Evolutionary conservation across 2,113 vertebrate genomes (phyloP).

Genomic region (Zosterops japonicus): DNA sequence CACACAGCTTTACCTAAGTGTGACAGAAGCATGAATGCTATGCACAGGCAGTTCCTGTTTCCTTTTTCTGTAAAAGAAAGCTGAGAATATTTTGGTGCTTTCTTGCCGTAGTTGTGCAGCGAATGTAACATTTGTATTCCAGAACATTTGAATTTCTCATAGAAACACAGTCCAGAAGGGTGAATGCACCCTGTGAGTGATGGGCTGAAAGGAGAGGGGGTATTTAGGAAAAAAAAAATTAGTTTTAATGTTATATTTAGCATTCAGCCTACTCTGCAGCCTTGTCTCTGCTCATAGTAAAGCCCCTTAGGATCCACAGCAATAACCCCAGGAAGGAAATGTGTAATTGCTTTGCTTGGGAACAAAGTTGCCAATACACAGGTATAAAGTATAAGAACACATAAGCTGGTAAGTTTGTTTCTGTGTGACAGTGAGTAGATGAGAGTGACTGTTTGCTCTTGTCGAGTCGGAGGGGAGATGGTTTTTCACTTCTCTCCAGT

Average conservation of each 20-base stretch:
- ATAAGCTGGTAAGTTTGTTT: not conserved
- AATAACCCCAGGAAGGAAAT: not conserved
- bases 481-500: not conserved
- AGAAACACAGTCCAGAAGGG: not conserved
- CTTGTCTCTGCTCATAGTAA: not conserved
- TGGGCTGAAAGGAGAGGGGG: not conserved
- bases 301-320: not conserved
- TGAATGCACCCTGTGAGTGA: not conserved
- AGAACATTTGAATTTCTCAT: not conserved
- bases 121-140: not conserved
- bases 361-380: not conserved
- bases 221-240: not conserved
- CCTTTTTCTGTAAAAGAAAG: not conserved
- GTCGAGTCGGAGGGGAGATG: not conserved
- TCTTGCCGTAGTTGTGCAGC: not conserved
- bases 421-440: not conserved
- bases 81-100: not conserved
- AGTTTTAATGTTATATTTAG: not conserved
- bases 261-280: not conserved
- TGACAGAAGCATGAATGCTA: not conserved
- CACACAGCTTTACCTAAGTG: fast-evolving
- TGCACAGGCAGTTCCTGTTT: not conserved
- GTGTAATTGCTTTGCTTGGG: not conserved
- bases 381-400: not conserved
- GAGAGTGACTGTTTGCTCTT: not conserved